These are phyloP conservation scores for Ianthella basta DNA, from an alignment of 37 sponge, comb jelly and placozoan genomes.

Conservation along the genomic window DNA sequence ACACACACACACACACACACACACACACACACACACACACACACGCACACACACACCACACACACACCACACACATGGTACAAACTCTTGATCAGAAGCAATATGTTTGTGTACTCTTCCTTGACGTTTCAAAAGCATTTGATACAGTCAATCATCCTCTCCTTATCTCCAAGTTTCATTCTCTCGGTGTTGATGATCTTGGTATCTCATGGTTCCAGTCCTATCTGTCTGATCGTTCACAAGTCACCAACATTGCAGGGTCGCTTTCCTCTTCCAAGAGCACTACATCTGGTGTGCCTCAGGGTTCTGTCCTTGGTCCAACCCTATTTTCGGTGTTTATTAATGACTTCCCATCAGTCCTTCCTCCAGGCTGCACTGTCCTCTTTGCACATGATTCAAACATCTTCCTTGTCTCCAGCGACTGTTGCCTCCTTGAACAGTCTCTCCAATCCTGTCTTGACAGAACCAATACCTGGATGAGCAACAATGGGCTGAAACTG, in stretches of 20 bases:
- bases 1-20: too few species aligned
- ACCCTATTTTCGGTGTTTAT: slow-evolving; percentile 7
- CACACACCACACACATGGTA: not conserved
- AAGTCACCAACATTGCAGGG: not conserved
- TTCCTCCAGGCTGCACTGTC: not conserved
- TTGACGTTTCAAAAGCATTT: slow-evolving; percentile 6
- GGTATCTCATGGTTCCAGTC: slow-evolving; percentile 11
- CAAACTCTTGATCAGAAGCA: slow-evolving; percentile 11
- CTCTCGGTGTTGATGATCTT: not conserved
- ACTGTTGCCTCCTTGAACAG: not conserved
- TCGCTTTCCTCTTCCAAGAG: not conserved
- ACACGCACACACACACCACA: not conserved
- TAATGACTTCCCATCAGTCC: not conserved
- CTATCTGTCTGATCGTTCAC: not conserved
- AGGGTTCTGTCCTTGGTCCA: slow-evolving; percentile 12
- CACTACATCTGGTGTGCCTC: not conserved
- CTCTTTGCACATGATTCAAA: not conserved
- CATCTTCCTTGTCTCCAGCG: not conserved
- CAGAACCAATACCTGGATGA: not conserved
- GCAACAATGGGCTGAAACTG: slow-evolving; percentile 3
- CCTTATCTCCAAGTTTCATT: not conserved
- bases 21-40: too few species aligned
- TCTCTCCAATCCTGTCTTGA: slow-evolving; percentile 4
- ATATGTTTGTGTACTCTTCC: slow-evolving; percentile 10
- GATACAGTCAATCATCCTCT: not conserved